Base-by-base conservation (phyloP, 1,140 invertebrate species). In the Ericerus pela region DNA sequence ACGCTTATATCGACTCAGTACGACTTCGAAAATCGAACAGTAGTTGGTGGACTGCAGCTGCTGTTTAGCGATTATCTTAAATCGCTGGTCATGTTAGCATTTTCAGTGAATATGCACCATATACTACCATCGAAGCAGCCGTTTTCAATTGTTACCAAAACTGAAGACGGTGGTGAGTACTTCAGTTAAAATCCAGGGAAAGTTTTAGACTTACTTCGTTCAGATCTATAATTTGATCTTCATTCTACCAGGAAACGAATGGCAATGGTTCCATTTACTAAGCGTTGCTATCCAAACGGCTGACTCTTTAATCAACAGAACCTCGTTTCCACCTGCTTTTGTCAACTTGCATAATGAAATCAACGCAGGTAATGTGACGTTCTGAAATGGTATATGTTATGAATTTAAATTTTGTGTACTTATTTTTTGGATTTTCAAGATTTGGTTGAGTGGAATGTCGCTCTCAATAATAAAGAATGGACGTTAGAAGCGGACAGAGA, bases 21-120 rank as follows among this genome's bases (percentile, higher is more conserved):
- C 58, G 66, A 72, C 2, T 67, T 74, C 65, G 80, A 82, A 65
- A 79, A 78, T 63, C 62, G 69, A 3, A 61, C 64, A 20, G 71
- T 81, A n/a, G 68, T 74, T 53, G 73, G 68, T 54, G 79, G 79
- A 8, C 70, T 76, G 10, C 77, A 80, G 60, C 66, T 82, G 43
- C 67, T 79, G 54, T 75, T 79, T 65, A 78, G 76, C 58, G 65
- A 71, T 47, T 79, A 79, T 64, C 68, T 82, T 22, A 80, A 80
- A 63, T 74, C 73, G 64, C 64, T 81, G 18, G 67, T 74, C 22
- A 70, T 74, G 1, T 62, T 82, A 20, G 72, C 75, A 4, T 65
- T 81, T 0, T 70, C 75, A 38, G 66, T 82, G 14, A 66, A 72
- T 16, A 60, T 81, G 28, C 76, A 80, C 61, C 67, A 71, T 30